phyloP scores from a whole-genome alignment of 92 coral and sea anemone species.

The Chrysogorgia sp. region DNA sequence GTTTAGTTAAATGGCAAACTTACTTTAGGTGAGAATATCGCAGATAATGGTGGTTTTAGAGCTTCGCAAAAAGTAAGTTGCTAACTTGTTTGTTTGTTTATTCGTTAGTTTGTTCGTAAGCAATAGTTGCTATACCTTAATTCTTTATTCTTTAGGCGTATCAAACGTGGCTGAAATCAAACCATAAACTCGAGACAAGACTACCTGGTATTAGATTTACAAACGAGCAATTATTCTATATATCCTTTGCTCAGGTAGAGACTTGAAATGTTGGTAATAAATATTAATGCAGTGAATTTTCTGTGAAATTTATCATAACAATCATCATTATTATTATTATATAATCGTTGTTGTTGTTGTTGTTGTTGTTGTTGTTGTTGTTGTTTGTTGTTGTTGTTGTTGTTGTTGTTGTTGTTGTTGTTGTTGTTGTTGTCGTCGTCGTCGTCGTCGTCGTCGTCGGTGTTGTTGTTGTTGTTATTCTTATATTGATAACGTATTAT shows the following conservation, averaged over 20 bases:
- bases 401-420: not conserved
- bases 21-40: conserved; percentile 96
- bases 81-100: not conserved
- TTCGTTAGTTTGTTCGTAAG: not conserved
- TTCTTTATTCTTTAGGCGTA: conserved; percentile 14
- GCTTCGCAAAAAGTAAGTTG: conserved; percentile 79
- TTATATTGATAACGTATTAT: not conserved
- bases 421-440: not conserved
- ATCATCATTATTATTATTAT: too few species aligned
- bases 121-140: not conserved
- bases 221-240: conserved; percentile 85
- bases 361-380: not conserved
- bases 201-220: conserved; percentile 84
- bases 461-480: not conserved
- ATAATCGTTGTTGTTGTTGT: not conserved
- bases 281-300: not conserved
- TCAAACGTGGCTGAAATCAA: conserved; percentile 77
- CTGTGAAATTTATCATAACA: too few species aligned
- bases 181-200: conserved; percentile 66
- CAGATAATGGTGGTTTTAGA: conserved; percentile 97
- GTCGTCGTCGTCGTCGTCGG: not conserved
- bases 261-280: not conserved
- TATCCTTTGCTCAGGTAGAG: conserved; percentile 95
- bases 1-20: conserved; percentile 93
- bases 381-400: too few species aligned